Evolutionary conservation across 1,140 invertebrate species (phyloP).

Genomic region (Lordiphosa stackelbergi): DNA sequence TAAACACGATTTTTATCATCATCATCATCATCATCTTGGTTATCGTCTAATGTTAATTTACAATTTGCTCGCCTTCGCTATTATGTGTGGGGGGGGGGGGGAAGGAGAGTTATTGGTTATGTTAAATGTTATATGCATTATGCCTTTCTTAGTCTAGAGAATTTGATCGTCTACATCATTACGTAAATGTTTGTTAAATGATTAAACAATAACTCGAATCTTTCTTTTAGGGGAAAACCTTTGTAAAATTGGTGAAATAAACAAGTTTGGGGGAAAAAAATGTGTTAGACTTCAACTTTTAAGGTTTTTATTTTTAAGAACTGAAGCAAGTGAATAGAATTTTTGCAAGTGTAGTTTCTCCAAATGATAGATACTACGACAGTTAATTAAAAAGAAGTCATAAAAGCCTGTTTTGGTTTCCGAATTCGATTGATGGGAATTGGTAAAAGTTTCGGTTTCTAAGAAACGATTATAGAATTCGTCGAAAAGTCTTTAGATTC

Average conservation of each 20-base stretch:
- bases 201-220: not conserved
- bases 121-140: constrained; percentile 41
- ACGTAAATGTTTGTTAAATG: constrained; percentile 35
- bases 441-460: too few relatives aligned
- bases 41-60: constrained; percentile 57
- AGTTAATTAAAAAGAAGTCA: too few relatives aligned
- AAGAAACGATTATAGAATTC: too few relatives aligned
- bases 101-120: constrained; percentile 26
- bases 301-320: too few relatives aligned
- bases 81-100: constrained; percentile 15
- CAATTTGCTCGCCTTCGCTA: constrained; percentile 46
- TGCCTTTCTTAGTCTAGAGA: constrained; percentile 60
- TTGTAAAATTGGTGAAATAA: not conserved
- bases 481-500: too few relatives aligned
- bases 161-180: constrained; percentile 70
- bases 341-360: too few relatives aligned
- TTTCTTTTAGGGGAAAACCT: not conserved
- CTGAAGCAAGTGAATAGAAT: too few relatives aligned
- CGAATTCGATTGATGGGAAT: too few relatives aligned
- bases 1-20: constrained; percentile 40
- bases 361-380: too few relatives aligned
- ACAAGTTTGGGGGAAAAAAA: too few relatives aligned
- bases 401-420: too few relatives aligned
- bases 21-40: constrained; percentile 25
- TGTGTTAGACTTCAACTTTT: too few relatives aligned